Conservation (phyloP, 2,113 vertebrate genomes). For the Gobius niger region DNA sequence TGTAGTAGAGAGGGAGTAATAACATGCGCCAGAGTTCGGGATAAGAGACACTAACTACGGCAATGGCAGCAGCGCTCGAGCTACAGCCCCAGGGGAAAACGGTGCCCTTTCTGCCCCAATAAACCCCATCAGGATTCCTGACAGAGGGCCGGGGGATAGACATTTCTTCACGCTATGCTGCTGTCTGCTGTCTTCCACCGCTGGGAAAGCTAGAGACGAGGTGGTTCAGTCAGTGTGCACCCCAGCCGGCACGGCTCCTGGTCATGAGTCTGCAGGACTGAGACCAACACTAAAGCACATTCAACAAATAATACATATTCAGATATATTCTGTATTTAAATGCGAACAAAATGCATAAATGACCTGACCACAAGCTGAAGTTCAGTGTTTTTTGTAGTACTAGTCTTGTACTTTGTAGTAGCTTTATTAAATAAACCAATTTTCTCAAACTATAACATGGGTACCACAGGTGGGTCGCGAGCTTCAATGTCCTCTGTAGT, state of each 20-base stretch:
- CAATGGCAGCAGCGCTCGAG: slow-evolving; percentile 62
- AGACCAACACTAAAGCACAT: background rate
- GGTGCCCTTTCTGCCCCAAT: slow-evolving; percentile 80
- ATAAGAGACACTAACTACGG: slow-evolving; percentile 47
- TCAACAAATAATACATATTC: background rate
- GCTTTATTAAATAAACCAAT: too few species aligned
- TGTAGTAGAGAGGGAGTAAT: slow-evolving; percentile 11
- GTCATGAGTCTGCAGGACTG: slow-evolving; percentile 9
- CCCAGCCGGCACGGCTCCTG: slow-evolving; percentile 6
- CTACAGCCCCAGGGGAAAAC: slow-evolving; percentile 68
- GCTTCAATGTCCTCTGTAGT: too few species aligned
- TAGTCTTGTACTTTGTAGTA: too few species aligned
- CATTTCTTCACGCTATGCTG: slow-evolving; percentile 73
- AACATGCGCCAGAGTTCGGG: slow-evolving; percentile 14
- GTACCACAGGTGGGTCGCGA: too few species aligned
- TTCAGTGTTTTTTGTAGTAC: too few species aligned
- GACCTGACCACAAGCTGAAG: too few species aligned
- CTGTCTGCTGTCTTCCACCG: slow-evolving; percentile 61
- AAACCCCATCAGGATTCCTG: slow-evolving; percentile 76
- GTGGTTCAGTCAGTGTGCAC: slow-evolving; percentile 34
- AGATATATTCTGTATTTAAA: background rate
- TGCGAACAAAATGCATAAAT: too few species aligned
- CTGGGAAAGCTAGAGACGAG: slow-evolving; percentile 35
- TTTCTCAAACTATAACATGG: too few species aligned
- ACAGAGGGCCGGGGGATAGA: slow-evolving; percentile 67